Conservation (phyloP, 1,140 invertebrate genomes). For the Drosophila nigromelanica region DNA sequence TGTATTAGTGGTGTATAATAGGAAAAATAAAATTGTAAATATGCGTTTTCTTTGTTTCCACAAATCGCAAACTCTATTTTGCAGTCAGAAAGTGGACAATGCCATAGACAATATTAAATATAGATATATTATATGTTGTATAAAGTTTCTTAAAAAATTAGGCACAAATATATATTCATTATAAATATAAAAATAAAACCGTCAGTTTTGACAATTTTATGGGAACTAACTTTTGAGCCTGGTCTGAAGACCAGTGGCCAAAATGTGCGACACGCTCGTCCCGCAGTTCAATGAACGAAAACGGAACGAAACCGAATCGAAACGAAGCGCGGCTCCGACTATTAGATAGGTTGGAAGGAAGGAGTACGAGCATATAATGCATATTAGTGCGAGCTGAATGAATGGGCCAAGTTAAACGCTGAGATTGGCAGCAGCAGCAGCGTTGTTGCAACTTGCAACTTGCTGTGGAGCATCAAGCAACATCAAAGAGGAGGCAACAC, state of each 20-base stretch:
- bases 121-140: no score
- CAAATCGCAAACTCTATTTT: no score
- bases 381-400: constrained; percentile 41
- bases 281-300: constrained; percentile 47
- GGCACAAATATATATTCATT: no score
- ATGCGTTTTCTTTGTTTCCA: no score
- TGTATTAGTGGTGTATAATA: no score
- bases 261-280: constrained; percentile 50
- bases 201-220: no score
- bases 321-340: constrained; percentile 19
- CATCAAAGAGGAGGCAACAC: constrained; percentile 78
- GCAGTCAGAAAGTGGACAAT: no score
- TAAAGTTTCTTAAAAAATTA: no score
- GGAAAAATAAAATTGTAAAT: no score
- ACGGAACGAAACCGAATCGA: constrained; percentile 31
- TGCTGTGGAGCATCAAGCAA: constrained; percentile 43
- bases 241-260: constrained; percentile 44
- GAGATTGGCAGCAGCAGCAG: constrained; percentile 32
- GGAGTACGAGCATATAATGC: constrained; percentile 29
- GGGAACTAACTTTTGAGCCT: no score
- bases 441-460: constrained; percentile 6
- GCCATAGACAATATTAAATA: no score
- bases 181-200: no score
- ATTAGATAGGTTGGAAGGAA: constrained; percentile 11
- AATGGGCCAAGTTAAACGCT: constrained; percentile 42